Base-by-base conservation (phyloP, 30 jellyfish, hydroid and myxozoan genomes). In the Aurelia aurita complex sp. Pacific region DNA sequence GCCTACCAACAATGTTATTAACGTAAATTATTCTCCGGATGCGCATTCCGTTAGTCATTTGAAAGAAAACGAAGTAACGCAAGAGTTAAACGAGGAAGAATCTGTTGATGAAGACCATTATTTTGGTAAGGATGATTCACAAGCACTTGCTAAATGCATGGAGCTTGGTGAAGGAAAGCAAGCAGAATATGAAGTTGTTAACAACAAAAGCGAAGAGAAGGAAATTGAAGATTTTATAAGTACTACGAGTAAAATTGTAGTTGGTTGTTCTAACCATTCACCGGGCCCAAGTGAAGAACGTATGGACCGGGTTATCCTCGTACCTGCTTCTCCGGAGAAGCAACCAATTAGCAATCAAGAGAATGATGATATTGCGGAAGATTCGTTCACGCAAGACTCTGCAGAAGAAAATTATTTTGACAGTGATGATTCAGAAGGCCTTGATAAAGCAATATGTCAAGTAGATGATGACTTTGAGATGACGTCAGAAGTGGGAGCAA, bases 401-500 rank as follows among this genome's bases (percentile, higher is more conserved):
- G 88, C 4, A 52, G 69, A 77, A 35, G 78, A 43, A 64, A 62
- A 77, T 16, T 65, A 29, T 8, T 40, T 40, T 36, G 42, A 77
- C 64, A 77, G 88, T 59, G 65, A 53, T 34, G 51, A 64, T 38
- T 53, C 77, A 16, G 67, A 36, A 9, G 88, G 53, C 78, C 79
- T 77, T 34, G 76, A 77, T 67, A 59, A 29, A n/a, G 76, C 88
- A 6, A 34, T 77, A 2, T 62, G 29, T 59, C 51, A 19, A 8
- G 88, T 23, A 53, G 78, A 77, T 9, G 72, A 77, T 76, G 86
- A 60, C 63, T 13, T 23, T 14, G 69, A 73, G 23, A 42, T 14
- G n/a, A 50, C 32, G 1, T 34, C 69, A 42, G 66, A 11, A 40
- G 72, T 15, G 46, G 10, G 10, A 2, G 53, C 29, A 8, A 51